Evolutionary conservation across 64 coral and sea anemone species (phyloP).

Genomic region (Porites australiensis): DNA sequence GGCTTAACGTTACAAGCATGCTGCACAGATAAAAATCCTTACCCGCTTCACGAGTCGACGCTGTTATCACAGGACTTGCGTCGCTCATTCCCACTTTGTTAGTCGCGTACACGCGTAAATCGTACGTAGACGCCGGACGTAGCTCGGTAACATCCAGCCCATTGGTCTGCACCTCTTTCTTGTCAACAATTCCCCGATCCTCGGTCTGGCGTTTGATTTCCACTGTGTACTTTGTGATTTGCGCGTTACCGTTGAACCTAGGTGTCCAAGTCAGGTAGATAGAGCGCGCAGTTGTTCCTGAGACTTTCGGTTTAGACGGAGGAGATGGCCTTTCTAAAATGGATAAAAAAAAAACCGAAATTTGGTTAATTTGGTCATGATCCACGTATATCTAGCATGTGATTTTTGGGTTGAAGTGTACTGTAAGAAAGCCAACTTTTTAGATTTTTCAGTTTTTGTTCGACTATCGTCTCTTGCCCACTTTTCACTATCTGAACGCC

Average conservation of each 20-base stretch:
- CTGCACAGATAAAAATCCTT: background rate
- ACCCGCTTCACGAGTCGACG: slow-evolving; percentile 78
- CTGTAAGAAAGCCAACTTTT: too few species aligned
- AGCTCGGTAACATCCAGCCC: slow-evolving; percentile 37
- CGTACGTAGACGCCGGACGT: slow-evolving; percentile 74
- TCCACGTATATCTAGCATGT: too few species aligned
- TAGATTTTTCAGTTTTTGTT: too few species aligned
- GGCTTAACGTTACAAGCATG: too few species aligned
- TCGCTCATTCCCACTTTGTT: slow-evolving; percentile 77
- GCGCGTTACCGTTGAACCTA: slow-evolving; percentile 74
- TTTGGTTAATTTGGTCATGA: too few species aligned
- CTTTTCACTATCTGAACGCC: too few species aligned
- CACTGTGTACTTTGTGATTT: slow-evolving; percentile 59
- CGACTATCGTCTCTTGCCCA: too few species aligned
- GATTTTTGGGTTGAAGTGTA: too few species aligned
- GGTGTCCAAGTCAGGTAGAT: slow-evolving; percentile 67
- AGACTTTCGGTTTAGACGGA: slow-evolving; percentile 57
- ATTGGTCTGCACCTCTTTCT: background rate
- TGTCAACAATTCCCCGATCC: slow-evolving; percentile 12
- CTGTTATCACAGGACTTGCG: slow-evolving; percentile 12
- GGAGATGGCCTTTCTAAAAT: slow-evolving; percentile 70
- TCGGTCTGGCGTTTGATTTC: slow-evolving; percentile 60
- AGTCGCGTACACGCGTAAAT: slow-evolving; percentile 78
- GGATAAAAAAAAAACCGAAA: background rate
- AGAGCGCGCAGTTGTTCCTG: slow-evolving; percentile 41